Evolutionary conservation across 2,888 invertebrate genomes (phyloP).

Genomic region (Nephrotoma appendiculata): DNA sequence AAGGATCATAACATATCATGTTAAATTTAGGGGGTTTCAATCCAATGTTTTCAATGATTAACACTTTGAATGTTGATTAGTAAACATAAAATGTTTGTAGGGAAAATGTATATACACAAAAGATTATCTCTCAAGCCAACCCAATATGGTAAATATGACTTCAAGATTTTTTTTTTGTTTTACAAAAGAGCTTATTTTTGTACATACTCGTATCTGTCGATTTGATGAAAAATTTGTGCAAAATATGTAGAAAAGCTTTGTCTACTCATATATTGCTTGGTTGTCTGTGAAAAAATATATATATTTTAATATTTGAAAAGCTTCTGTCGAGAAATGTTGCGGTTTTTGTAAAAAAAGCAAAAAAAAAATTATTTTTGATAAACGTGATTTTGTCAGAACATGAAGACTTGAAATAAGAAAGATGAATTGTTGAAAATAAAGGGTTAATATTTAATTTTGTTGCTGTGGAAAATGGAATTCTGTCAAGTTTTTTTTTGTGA

Average conservation of each 20-base stretch:
- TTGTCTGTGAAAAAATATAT: not conserved
- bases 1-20: not conserved
- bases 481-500: not conserved
- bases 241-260: not conserved
- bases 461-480: not conserved
- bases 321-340: not conserved
- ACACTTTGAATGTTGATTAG: not conserved
- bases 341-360: not conserved
- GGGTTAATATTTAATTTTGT: not conserved
- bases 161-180: not conserved
- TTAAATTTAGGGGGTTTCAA: not conserved
- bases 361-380: not conserved
- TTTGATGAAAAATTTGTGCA: not conserved
- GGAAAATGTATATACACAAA: not conserved
- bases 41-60: not conserved
- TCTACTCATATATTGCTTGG: not conserved
- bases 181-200: not conserved
- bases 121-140: not conserved
- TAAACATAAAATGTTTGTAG: not conserved
- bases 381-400: not conserved
- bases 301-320: not conserved
- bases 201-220: not conserved
- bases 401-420: not conserved
- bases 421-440: not conserved
- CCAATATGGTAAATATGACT: not conserved